Evolutionary conservation across 2,113 vertebrate species (phyloP), one percentile per base, ranked within the genome.

Genomic region (Machaerirhynchus nigripectus): DNA sequence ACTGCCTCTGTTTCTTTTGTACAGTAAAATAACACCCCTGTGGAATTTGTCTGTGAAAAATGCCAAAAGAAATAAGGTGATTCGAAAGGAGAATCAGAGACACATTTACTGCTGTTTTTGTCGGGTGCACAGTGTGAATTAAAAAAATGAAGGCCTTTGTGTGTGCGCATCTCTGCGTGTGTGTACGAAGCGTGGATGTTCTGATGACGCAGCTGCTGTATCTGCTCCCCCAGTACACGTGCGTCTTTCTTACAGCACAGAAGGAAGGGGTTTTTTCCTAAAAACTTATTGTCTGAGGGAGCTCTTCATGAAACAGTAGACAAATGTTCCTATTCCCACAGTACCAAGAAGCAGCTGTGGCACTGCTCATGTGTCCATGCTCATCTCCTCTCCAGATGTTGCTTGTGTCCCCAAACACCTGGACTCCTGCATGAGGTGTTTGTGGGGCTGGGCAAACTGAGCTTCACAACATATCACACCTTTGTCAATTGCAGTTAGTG

Each of bases 371-470:
- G 12, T 61, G 81, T 79, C 87, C 91, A 0, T 69, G 71, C 59
- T 90, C 75, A 53, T 74, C 55, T 90, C 50, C 84, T 85, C 79
- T 92, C 82, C 87, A 95, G 92, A 80, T 94, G 91, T 78, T 95
- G 37, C 67, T 73, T 6, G 1, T 42, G 70, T 88, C 42, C 15
- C 42, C 6, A 5, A 44, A 90, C 79, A 92, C 78, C 89, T 88
- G 91, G 39, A n/a, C 50, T 93, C 59, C 75, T 39, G 63, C 55
- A 74, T 1, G 8, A 76, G 46, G 44, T 91, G 67, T 77, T 64
- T 80, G 55, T 42, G 68, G 60, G 40, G n/a, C 76, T 88, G 75
- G 59, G 79, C 82, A 90, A 93, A 40, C 40, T 63, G 70, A 90
- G 39, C 64, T 75, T 86, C 69, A 56, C 60, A 63, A 76, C 56